Conservation (phyloP, 2,113 vertebrate species). For the Acinonyx jubatus region DNA sequence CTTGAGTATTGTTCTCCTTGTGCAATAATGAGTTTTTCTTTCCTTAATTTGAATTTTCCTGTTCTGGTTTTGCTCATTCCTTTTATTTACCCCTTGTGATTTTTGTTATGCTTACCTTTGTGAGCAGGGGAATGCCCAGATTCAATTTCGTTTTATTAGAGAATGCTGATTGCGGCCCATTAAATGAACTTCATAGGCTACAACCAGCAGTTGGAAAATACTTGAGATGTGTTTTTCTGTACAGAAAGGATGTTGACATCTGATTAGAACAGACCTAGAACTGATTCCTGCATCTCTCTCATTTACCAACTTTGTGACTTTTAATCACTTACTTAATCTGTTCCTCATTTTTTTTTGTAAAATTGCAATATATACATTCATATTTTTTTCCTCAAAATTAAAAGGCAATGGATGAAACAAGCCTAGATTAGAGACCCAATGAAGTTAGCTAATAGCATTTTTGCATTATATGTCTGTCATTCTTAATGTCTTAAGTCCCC, state of each 20-base stretch:
- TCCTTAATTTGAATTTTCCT: constrained; percentile 28
- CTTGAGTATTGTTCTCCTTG: neutral
- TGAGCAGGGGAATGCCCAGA: neutral
- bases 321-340: neutral
- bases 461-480: neutral
- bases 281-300: neutral
- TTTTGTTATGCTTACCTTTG: neutral
- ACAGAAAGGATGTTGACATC: neutral
- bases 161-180: neutral
- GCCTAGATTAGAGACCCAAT: neutral
- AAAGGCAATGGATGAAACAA: neutral
- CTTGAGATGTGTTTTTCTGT: neutral
- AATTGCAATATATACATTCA: neutral
- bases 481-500: neutral
- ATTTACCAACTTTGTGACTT: neutral
- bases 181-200: neutral
- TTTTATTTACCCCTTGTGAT: neutral
- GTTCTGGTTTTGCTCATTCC: neutral
- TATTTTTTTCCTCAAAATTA: neutral
- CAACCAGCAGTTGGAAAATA: constrained; percentile 23
- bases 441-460: neutral
- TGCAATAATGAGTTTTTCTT: neutral
- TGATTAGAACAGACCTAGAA: neutral
- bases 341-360: neutral
- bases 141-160: constrained; percentile 26